Percentiles rank a stretch among this genome's conserved stretches.
Conservation (phyloP, 2,797 vertebrate genomes). For the Acanthis flammea region DNA sequence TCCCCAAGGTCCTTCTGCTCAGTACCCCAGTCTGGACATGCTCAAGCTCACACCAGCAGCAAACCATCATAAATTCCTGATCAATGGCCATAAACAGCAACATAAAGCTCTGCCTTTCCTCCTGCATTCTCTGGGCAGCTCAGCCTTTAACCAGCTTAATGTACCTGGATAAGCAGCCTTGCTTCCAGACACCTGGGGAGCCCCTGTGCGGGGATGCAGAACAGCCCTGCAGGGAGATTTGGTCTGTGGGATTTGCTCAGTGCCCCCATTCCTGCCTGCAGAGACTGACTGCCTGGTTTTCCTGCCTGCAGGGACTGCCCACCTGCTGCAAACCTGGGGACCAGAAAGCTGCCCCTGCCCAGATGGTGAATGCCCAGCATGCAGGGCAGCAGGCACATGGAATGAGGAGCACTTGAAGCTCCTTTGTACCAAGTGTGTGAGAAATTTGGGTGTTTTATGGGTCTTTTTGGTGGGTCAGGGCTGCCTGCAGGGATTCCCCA, state of each 20-base stretch:
- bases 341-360: not conserved
- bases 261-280: not conserved
- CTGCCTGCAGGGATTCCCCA: not conserved
- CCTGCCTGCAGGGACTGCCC: not conserved
- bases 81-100: not conserved
- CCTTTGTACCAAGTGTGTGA: rapidly evolving
- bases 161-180: not conserved
- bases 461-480: not conserved
- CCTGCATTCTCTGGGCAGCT: not conserved
- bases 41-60: not conserved
- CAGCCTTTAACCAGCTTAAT: not conserved
- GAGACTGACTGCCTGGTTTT: not conserved
- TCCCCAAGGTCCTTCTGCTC: not conserved
- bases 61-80: not conserved
- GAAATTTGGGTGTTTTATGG: not conserved
- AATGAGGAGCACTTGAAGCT: not conserved
- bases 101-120: not conserved
- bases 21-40: not conserved
- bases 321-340: not conserved
- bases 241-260: not conserved
- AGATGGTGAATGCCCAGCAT: rapidly evolving
- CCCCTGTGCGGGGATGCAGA: not conserved
- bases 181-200: not conserved
- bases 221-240: not conserved
- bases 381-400: not conserved